phyloP scores from a whole-genome alignment of 2,797 vertebrate species.

The Harpagifer antarcticus region DNA sequence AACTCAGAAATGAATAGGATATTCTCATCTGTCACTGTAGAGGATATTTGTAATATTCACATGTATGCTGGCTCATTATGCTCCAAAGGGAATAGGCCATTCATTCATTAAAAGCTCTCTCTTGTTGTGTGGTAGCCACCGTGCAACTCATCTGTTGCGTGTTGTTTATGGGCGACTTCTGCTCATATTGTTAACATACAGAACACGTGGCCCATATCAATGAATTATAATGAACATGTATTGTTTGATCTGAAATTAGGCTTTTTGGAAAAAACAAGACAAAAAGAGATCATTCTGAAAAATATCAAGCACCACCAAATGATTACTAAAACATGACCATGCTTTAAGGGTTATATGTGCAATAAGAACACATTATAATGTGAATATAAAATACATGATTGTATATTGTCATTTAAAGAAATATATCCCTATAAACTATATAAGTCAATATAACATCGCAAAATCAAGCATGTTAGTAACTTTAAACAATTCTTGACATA shows the following conservation, averaged over 20 bases:
- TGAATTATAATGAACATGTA: not conserved
- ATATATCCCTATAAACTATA: too few species aligned
- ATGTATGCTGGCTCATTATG: not conserved
- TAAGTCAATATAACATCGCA: too few species aligned
- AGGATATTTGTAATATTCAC: not conserved
- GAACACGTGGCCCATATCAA: not conserved
- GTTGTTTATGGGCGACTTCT: not conserved
- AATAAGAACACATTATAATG: too few species aligned
- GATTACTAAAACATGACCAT: too few species aligned
- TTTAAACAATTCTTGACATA: too few species aligned
- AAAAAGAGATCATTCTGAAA: too few species aligned
- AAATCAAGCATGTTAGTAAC: too few species aligned
- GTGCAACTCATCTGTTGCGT: not conserved
- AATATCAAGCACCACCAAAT: too few species aligned
- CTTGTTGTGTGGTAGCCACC: not conserved
- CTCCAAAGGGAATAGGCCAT: not conserved
- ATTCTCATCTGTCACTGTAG: not conserved
- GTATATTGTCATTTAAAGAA: too few species aligned
- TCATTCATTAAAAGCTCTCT: slow-evolving; percentile 35
- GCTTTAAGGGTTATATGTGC: too few species aligned
- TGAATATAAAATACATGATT: too few species aligned
- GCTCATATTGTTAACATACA: not conserved
- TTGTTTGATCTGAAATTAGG: not conserved
- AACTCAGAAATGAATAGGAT: not conserved
- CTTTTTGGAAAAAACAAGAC: not conserved